phyloP scores from a whole-genome alignment of 2,888 invertebrate species.

The Biston stratarius region DNA sequence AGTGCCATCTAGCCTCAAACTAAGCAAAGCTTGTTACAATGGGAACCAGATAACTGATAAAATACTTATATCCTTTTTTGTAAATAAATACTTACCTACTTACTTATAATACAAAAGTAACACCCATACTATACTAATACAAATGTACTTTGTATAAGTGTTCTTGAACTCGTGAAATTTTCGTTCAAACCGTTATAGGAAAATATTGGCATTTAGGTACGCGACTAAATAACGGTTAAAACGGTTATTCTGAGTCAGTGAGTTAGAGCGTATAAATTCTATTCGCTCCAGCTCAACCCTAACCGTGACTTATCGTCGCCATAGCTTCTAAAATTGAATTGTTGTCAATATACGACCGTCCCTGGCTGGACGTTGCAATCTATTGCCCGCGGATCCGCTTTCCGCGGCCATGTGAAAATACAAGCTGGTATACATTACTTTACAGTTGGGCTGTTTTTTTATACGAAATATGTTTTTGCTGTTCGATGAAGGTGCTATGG shows the following conservation, averaged over 20 bases:
- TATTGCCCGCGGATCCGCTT: constrained; percentile 47
- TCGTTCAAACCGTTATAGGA: not conserved
- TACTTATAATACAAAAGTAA: too few relatives aligned
- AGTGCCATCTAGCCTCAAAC: too few relatives aligned
- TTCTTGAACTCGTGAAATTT: constrained; percentile 2
- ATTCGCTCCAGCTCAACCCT: constrained; percentile 17
- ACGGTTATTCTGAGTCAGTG: constrained; percentile 31
- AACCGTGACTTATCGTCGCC: constrained; percentile 37
- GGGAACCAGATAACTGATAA: too few relatives aligned
- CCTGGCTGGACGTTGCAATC: constrained; percentile 39
- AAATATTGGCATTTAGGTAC: constrained; percentile 10
- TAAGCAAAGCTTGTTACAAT: too few relatives aligned
- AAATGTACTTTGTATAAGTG: not conserved
- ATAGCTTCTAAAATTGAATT: constrained; percentile 41
- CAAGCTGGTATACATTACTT: constrained; percentile 25
- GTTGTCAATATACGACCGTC: constrained; percentile 37
- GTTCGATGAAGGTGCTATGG: too few relatives aligned
- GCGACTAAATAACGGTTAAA: constrained; percentile 26
- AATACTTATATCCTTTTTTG: too few relatives aligned
- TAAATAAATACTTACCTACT: too few relatives aligned
- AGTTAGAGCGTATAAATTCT: constrained; percentile 28
- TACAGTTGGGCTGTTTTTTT: constrained; percentile 3
- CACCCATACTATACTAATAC: too few relatives aligned
- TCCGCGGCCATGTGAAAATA: constrained; percentile 44
- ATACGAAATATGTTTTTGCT: too few relatives aligned